A percentile compares a stretch with the other conserved stretches of the same genome.
Conservation (phyloP, 2,888 invertebrate genomes). For the Neria commutata region DNA sequence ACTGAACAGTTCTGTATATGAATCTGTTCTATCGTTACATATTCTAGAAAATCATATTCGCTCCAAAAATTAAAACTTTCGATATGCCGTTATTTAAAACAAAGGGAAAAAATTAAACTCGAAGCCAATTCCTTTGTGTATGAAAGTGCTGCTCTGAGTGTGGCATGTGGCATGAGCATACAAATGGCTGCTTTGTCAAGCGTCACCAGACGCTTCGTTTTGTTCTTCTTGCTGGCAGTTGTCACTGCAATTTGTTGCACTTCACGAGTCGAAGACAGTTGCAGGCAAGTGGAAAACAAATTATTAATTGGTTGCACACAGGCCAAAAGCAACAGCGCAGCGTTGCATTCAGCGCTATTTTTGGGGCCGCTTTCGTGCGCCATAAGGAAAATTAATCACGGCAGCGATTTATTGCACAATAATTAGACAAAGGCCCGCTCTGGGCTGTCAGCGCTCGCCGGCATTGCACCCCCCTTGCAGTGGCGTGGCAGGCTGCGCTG, state of each 20-base stretch:
- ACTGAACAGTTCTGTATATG: too few relatives aligned
- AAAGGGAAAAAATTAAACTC: too few relatives aligned
- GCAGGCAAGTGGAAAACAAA: neutral
- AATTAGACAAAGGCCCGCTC: too few relatives aligned
- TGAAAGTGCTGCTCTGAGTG: neutral
- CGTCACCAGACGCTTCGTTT: neutral
- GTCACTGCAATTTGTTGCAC: neutral
- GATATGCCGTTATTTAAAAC: too few relatives aligned
- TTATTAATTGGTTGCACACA: neutral
- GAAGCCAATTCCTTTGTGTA: too few relatives aligned
- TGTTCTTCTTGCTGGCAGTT: slow-evolving; percentile 1
- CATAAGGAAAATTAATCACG: slow-evolving; percentile 24
- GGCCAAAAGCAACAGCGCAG: neutral
- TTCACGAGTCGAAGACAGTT: too few relatives aligned
- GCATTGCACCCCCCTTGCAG: neutral
- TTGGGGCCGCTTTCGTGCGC: neutral
- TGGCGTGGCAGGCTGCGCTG: neutral
- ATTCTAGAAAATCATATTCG: too few relatives aligned
- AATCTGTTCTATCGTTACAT: too few relatives aligned
- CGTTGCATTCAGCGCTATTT: neutral
- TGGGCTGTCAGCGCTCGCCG: slow-evolving; percentile 18
- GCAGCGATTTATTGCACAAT: slow-evolving; percentile 27
- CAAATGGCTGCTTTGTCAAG: too few relatives aligned
- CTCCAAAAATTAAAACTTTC: too few relatives aligned
- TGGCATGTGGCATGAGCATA: too few relatives aligned